These are phyloP conservation scores for Coptodon rendalli DNA, from an alignment of 2,113 vertebrate species.

Conservation along the genomic window DNA sequence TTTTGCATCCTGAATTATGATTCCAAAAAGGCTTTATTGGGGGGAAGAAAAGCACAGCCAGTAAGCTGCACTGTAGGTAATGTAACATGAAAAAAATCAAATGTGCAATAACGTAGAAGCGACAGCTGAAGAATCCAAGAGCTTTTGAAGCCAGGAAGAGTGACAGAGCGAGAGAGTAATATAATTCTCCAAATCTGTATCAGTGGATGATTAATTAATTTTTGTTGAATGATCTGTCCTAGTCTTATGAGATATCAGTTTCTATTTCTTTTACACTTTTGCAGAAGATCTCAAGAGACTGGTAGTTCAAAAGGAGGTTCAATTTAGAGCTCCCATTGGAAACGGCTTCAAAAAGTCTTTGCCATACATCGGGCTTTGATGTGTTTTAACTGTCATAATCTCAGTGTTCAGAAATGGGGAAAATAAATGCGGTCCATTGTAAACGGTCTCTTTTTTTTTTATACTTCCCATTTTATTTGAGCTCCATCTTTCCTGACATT, in stretches of 20 bases:
- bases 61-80: not conserved
- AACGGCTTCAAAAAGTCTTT: conserved; percentile 45
- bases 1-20: not conserved
- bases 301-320: conserved; percentile 67
- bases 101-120: conserved; percentile 35
- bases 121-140: conserved; percentile 26
- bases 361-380: conserved; percentile 55
- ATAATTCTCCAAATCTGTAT: conserved; percentile 54
- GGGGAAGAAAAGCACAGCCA: not conserved
- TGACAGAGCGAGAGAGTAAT: not conserved
- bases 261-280: conserved; percentile 54
- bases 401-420: conserved; percentile 19
- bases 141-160: conserved; percentile 46
- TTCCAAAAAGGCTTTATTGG: not conserved
- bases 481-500: not conserved
- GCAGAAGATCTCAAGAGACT: conserved; percentile 61
- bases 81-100: not conserved
- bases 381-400: conserved; percentile 55
- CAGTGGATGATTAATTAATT: conserved; percentile 69
- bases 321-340: conserved; percentile 57
- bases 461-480: not conserved
- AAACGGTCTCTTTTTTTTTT: not conserved
- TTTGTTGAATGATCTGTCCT: conserved; percentile 56
- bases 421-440: conserved; percentile 33
- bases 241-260: conserved; percentile 62